phyloP scores from a whole-genome alignment of 2,797 vertebrate species.

The Pterois miles region DNA sequence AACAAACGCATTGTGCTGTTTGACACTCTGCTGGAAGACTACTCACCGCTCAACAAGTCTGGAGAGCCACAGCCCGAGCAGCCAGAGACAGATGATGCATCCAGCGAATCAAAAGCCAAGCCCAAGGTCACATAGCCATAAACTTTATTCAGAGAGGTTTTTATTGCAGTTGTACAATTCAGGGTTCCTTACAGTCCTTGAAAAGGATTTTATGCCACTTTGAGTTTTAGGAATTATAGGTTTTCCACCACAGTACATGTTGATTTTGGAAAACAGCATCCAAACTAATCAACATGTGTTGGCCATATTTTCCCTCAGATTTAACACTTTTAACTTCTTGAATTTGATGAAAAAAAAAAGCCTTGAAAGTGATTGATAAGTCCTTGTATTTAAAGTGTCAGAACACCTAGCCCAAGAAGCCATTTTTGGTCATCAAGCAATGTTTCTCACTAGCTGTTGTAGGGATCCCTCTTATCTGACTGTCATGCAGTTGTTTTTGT shows the following conservation, averaged over 20 bases:
- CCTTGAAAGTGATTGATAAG: not conserved
- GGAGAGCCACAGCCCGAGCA: conserved; percentile 83
- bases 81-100: conserved; percentile 68
- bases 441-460: not conserved
- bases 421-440: not conserved
- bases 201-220: not conserved
- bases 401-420: not conserved
- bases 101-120: conserved; percentile 87
- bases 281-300: not conserved
- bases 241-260: not conserved
- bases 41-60: conserved; percentile 91
- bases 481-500: not conserved
- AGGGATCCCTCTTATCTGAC: not conserved
- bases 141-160: not conserved
- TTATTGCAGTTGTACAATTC: not conserved
- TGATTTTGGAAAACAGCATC: not conserved
- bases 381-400: not conserved
- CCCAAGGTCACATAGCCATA: conserved; percentile 85
- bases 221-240: not conserved
- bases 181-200: not conserved
- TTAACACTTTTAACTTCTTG: not conserved
- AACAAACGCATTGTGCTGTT: conserved; percentile 98
- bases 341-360: not conserved
- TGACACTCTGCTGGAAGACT: conserved; percentile 96
- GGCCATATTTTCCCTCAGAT: not conserved